phyloP scores from a whole-genome alignment of 2,797 vertebrate genomes.

The Catharus ustulatus region DNA sequence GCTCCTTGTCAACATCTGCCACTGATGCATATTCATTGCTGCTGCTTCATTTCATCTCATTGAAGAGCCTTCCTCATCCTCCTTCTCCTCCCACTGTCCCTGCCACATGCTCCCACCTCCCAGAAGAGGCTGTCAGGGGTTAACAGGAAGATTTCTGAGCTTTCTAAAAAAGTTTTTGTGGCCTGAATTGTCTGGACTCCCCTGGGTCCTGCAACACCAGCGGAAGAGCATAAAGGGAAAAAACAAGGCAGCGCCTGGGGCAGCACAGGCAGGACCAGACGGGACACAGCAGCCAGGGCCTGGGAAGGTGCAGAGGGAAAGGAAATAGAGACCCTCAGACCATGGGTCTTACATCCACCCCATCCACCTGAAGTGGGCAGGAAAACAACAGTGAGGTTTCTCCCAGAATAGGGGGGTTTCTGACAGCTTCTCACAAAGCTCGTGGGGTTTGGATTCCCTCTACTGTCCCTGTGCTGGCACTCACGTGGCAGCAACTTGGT shows the following conservation, averaged over 20 bases:
- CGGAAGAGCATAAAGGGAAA: slow-evolving; percentile 59
- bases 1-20: slow-evolving; percentile 65
- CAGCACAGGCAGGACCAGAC: not conserved
- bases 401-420: not conserved
- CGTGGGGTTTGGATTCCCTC: not conserved
- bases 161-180: slow-evolving; percentile 44
- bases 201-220: slow-evolving; percentile 35
- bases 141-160: slow-evolving; percentile 62
- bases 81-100: not conserved
- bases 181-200: slow-evolving; percentile 59
- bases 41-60: slow-evolving; percentile 37
- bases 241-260: slow-evolving; percentile 13
- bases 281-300: accelerated
- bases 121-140: slow-evolving; percentile 35
- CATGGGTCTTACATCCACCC: not conserved
- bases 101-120: accelerated
- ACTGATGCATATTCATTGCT: slow-evolving; percentile 65
- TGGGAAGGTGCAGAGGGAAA: not conserved
- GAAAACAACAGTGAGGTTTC: not conserved
- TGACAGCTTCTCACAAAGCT: not conserved
- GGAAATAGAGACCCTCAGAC: not conserved
- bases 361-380: not conserved
- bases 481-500: accelerated
- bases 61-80: slow-evolving; percentile 9
- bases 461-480: not conserved